phyloP scores from a whole-genome alignment of 2,113 vertebrate species.

The Pseudonaja textilis region DNA sequence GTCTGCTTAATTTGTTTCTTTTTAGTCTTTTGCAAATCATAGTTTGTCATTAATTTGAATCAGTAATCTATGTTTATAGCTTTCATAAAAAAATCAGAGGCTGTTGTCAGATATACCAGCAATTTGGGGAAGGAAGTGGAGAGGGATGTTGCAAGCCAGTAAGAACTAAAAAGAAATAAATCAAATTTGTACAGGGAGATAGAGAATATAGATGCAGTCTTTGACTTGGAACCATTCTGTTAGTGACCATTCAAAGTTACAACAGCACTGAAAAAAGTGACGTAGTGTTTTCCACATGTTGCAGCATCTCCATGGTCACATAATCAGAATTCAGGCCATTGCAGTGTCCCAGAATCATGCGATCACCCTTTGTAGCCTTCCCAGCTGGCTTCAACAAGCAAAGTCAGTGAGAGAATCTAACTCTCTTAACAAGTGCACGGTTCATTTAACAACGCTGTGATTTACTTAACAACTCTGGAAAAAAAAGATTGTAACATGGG shows the following conservation, averaged over 20 bases:
- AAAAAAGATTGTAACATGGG: neutral
- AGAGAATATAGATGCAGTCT: neutral
- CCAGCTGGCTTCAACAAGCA: neutral
- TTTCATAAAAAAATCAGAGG: neutral
- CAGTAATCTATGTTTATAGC: neutral
- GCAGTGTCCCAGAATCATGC: neutral
- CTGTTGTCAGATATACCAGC: neutral
- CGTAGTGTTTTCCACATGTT: neutral
- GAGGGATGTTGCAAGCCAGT: neutral
- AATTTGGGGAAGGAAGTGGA: neutral
- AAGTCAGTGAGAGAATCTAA: neutral
- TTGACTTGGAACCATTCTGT: neutral
- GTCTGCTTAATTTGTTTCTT: neutral
- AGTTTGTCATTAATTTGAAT: neutral
- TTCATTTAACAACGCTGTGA: neutral
- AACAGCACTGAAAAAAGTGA: neutral
- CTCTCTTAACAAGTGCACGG: neutral
- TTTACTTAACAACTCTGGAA: neutral
- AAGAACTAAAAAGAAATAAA: neutral
- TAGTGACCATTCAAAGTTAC: neutral
- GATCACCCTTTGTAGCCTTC: neutral
- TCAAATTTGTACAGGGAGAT: neutral
- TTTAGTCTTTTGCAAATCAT: neutral
- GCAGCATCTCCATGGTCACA: neutral
- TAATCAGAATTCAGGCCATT: neutral